Percentiles rank a stretch among this genome's conserved stretches.
These are phyloP conservation scores for Tetramorium parvispinum DNA, from an alignment of 1,140 invertebrate species.

Conservation along the genomic window DNA sequence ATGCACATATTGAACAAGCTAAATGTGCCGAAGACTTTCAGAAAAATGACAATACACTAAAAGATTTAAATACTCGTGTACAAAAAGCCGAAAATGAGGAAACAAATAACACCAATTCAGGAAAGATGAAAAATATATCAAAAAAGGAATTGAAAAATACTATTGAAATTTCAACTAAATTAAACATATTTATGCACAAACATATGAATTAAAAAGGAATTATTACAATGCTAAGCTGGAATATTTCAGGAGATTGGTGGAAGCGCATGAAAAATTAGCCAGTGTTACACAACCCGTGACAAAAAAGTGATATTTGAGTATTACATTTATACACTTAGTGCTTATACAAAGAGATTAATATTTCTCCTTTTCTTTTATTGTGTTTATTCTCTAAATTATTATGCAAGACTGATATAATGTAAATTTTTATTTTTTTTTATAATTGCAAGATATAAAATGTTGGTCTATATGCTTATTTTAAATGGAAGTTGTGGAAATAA, in stretches of 20 bases:
- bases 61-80: neutral
- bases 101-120: neutral
- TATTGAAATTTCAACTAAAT: neutral
- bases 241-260: neutral
- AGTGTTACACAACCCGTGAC: neutral
- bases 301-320: neutral
- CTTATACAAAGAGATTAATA: neutral
- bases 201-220: neutral
- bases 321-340: neutral
- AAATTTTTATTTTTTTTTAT: too few species aligned
- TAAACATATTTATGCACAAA: neutral
- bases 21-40: neutral
- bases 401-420: too few species aligned
- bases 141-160: neutral
- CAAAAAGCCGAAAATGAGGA: neutral
- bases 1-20: neutral
- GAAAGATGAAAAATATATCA: neutral
- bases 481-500: too few species aligned
- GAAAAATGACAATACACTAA: neutral
- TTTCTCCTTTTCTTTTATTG: too few species aligned
- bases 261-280: neutral
- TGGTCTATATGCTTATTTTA: too few species aligned
- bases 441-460: too few species aligned
- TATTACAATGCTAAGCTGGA: neutral
- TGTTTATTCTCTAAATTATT: too few species aligned